Base-by-base conservation (phyloP, 2,888 invertebrate species). In the Aplocera efformata region DNA sequence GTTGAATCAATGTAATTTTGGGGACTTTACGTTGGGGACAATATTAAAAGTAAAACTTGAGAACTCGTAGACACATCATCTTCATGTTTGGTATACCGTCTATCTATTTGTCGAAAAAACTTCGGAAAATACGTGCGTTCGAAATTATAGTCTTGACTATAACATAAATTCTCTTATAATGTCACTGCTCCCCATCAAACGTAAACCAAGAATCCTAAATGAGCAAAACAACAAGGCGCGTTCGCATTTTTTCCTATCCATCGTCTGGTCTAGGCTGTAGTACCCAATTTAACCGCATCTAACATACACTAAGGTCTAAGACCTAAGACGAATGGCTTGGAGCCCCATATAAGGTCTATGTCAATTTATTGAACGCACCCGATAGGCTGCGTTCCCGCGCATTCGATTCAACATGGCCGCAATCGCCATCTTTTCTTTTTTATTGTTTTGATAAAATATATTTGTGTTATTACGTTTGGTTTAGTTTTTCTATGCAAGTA, bases 331-430 rank as follows among this genome's bases (percentile, higher is more conserved):
- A 72, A 79, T 77, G 67, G 56, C 62, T 55, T 62, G 55, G 61
- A 44, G 61, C 48, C 46, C 84, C 82, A 48, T 83, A 81, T 79
- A 85, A 55, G 83, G 83, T 51, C 42, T 72, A 72, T 81, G 84
- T 85, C 84, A 85, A 85, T 85, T 83, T 83, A 82, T 79, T 73
- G 79, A 72, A 71, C 74, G 68, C 72, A 73, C 51, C 46, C 50
- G 54, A 60, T 56, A 55, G 53, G 48, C 42, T 37, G 58, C 50
- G 53, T 48, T 78, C 73, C 74, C 75, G 75, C 72, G 74, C 72
- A 69, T 70, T 69, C 64, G 56, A 70, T 63, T 53, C 70, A 79
- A 76, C 56, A 78, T 78, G 79, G 77, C 75, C 53, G 55, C 26
- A 41, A 38, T 43, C 42, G 62, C 63, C 60, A 64, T 71, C 48